Evolutionary conservation across 2,888 invertebrate genomes (phyloP), one percentile per base, ranked within the genome.

Genomic region (Hybos culiciformis): DNA sequence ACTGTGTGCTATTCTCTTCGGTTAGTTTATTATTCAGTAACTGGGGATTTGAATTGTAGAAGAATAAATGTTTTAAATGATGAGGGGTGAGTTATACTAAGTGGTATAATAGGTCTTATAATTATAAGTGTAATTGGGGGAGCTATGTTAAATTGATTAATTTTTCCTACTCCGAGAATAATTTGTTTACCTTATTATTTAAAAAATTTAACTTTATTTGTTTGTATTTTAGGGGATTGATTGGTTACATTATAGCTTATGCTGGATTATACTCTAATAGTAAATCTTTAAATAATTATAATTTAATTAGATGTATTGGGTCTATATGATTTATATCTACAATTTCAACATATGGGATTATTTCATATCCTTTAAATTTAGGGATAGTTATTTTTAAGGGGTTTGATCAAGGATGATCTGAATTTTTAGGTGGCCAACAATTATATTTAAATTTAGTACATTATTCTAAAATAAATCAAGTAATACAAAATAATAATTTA

Each of bases 1-100:
- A 77, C 76, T 14, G 68, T 74, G 52, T 68, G 60, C 66, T 72
- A 74, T 70, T 69, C 65, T 43, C 60, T 74, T 59, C 74, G 74
- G 5, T 69, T 77, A 62, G 56, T 66, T 49, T 72, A 69, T 63
- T 75, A 72, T 70, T 62, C 68, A 52, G 67, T 73, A 60, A 53
- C 69, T 37, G 68, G 67, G 46, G 59, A 66, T 59, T 67, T 57
- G 61, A 71, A 71, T 69, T 67, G 68, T 65, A 52, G 62, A 42
- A 51, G 54, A 49, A 53, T 70, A 59, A 70, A 66, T 67, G 65
- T 64, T 62, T 62, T 72, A 58, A 68, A 61, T 62, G 70, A 72
- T 60, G 67, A 68, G 45, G 66, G 68, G 56, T 67, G 57, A 60
- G 26, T 57, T 51, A 72, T 73, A 62, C 61, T 72, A 56, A 68